These are phyloP conservation scores for Oncorhynchus masou DNA, from an alignment of 2,113 vertebrate genomes.

Conservation along the genomic window DNA sequence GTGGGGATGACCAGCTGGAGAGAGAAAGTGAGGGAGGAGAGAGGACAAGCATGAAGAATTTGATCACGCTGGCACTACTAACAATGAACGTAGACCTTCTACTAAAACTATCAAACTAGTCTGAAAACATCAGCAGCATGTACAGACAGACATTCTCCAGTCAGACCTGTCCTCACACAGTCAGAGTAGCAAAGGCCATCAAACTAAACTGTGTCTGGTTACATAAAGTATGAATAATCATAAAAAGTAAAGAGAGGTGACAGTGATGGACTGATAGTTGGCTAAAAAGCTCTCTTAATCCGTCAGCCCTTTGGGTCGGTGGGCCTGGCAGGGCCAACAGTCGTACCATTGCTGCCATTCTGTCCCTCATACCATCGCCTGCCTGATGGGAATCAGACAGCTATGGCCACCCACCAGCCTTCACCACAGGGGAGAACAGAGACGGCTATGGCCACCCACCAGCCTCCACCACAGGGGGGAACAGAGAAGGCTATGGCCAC, in stretches of 20 bases:
- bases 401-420: not conserved
- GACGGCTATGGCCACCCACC: not conserved
- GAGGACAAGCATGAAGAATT: not conserved
- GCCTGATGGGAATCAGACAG: not conserved
- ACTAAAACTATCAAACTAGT: not conserved
- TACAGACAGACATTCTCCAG: not conserved
- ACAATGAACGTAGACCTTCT: not conserved
- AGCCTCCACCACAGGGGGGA: no score
- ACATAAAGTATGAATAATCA: not conserved
- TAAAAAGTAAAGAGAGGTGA: not conserved
- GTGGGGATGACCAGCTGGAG: conserved; percentile 89
- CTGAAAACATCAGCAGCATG: not conserved
- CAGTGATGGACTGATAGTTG: not conserved
- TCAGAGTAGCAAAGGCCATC: no score
- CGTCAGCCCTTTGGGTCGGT: conserved; percentile 1
- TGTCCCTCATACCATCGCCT: conserved; percentile 16
- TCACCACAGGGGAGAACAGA: no score
- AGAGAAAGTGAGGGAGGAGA: not conserved
- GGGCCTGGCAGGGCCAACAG: not conserved
- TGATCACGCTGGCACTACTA: not conserved
- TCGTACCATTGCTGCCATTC: conserved; percentile 34
- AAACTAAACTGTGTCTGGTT: not conserved
- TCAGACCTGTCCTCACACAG: not conserved
- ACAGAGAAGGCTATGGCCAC: no score
- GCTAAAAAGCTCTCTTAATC: conserved; percentile 32